These are phyloP conservation scores for Oenanthe melanoleuca DNA, from an alignment of 2,113 vertebrate species.

Conservation along the genomic window DNA sequence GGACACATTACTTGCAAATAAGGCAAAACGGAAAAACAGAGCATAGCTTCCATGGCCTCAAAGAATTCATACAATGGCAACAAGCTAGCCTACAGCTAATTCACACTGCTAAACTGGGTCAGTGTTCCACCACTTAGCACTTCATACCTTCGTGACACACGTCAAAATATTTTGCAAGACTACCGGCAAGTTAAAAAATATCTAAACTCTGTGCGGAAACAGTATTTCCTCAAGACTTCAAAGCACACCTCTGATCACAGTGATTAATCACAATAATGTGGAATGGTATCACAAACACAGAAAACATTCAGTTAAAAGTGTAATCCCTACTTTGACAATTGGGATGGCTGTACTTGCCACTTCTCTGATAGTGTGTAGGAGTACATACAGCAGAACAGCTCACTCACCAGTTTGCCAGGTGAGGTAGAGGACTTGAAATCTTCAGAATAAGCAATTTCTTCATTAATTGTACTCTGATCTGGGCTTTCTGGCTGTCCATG, in stretches of 20 bases:
- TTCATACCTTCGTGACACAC: neutral
- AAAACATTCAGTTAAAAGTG: neutral
- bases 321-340: neutral
- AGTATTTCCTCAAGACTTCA: neutral
- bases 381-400: neutral
- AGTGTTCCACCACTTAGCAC: neutral
- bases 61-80: constrained; percentile 35
- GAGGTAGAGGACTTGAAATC: constrained; percentile 78
- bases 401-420: constrained; percentile 78
- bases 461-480: constrained; percentile 63
- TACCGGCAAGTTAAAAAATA: constrained; percentile 3
- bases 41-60: neutral
- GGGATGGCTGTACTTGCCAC: neutral
- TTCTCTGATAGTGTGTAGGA: neutral
- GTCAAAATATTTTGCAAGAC: neutral
- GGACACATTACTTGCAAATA: neutral
- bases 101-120: constrained; percentile 4
- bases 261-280: neutral
- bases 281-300: neutral
- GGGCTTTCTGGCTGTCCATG: constrained; percentile 58
- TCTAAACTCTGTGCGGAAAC: neutral
- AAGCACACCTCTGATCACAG: neutral
- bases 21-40: neutral
- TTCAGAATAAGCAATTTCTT: constrained; percentile 78
- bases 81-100: constrained; percentile 40